Evolutionary conservation across 1,140 invertebrate species (phyloP), one percentile per base, ranked within the genome.

Genomic region (Brachionus rotundiformis): DNA sequence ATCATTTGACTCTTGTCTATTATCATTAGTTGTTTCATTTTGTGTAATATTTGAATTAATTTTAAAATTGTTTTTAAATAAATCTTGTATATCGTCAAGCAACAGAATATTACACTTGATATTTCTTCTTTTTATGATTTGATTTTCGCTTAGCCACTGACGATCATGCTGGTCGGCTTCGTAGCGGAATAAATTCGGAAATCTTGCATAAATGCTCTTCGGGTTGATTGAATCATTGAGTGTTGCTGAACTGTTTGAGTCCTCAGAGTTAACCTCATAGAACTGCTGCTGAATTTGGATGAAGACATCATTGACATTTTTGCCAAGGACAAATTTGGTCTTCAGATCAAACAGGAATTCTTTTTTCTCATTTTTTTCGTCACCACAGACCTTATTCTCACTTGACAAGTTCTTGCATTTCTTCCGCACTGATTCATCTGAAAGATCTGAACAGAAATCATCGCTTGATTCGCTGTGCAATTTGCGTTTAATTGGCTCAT

Each of bases 91-190:
- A 13, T 79, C 47, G n/a, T 79, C 59, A 23, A 79, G 36, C 10
- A 79, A 39, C 33, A 79, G 36, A 39, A 79, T 19, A 63, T 59
- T 59, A 41, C 76, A 79, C 47, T 79, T 79, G 31, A 79, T 33
- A 27, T 79, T 79, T 79, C 33, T 79, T 59, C 76, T 47, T 59
- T 79, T 79, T 36, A 79, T 54, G 23, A 79, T 54, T 4, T 63
- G 27, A 36, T 63, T 79, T 63, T 79, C 76, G 29, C 16, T 33
- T 13, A 79, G 16, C 76, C 76, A 79, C 29, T 59, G 59, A 0
- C 76, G 76, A 41, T 79, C 76, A 3, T 33, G 29, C 31, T 79
- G 76, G 13, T 79, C 76, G 6, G 76, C 76, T 27, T 54, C 76
- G n/a, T 79, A 79, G 44, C 47, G 44, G 25, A 79, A 79, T 29